Conservation (phyloP, 2,888 invertebrate genomes). For the Athalia circularis region DNA sequence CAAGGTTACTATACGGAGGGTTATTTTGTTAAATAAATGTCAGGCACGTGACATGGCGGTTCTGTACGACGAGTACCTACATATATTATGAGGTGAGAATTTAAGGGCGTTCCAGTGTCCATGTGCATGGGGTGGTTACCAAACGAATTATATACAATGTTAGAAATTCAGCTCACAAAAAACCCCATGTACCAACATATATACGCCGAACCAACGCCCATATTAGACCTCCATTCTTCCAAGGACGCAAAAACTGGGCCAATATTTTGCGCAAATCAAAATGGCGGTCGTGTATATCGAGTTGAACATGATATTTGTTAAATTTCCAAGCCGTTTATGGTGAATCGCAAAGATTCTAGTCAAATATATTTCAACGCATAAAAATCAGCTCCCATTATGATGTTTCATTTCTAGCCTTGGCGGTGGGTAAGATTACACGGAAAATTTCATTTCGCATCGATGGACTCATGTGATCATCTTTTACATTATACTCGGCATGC, state of each 20-base stretch:
- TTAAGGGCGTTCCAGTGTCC: conserved; percentile 17
- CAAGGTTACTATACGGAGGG: conserved; percentile 53
- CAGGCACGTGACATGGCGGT: conserved; percentile 49
- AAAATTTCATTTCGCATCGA: no score
- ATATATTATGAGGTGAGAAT: no score
- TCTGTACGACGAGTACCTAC: no score
- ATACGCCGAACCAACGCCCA: conserved; percentile 42
- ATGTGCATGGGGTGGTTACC: conserved; percentile 15
- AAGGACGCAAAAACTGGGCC: conserved; percentile 62
- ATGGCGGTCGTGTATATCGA: conserved; percentile 58
- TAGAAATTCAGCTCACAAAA: not conserved
- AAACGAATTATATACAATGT: conserved; percentile 11
- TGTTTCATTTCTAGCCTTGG: no score
- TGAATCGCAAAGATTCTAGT: no score
- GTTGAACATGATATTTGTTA: no score
- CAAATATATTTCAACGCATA: no score
- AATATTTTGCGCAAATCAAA: conserved; percentile 64
- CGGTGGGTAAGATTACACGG: no score
- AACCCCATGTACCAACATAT: conserved; percentile 32
- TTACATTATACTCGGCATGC: no score
- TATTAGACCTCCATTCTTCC: not conserved
- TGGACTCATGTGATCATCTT: no score
- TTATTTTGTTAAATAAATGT: conserved; percentile 72
- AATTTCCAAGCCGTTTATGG: no score
- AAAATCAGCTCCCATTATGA: no score